phyloP scores from a whole-genome alignment of 2,113 vertebrate species.

The Spilogale gracilis region DNA sequence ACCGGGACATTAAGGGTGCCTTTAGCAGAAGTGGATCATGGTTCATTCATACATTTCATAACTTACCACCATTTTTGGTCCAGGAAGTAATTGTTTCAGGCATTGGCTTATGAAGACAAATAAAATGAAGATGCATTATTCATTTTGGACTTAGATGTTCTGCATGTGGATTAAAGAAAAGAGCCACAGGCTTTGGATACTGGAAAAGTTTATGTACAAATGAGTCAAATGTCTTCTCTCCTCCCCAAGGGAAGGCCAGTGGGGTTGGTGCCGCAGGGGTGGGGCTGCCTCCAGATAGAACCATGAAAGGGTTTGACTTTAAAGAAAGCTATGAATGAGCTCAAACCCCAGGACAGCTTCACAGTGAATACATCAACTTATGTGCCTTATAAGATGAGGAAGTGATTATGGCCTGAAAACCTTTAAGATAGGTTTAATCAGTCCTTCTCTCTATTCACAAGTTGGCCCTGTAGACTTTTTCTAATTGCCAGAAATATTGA shows the following conservation, averaged over 20 bases:
- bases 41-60: not conserved
- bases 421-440: not conserved
- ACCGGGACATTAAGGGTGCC: not conserved
- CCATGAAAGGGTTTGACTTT: not conserved
- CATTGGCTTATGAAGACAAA: not conserved
- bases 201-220: not conserved
- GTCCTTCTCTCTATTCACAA: not conserved
- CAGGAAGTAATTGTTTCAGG: not conserved
- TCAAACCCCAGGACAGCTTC: not conserved
- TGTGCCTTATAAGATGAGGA: not conserved
- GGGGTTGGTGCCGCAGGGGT: not conserved
- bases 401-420: not conserved
- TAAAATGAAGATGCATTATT: not conserved
- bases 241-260: not conserved
- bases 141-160: not conserved
- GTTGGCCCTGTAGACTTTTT: not conserved
- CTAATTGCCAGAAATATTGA: slow-evolving; percentile 8
- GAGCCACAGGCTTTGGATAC: not conserved
- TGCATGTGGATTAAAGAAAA: not conserved
- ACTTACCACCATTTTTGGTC: not conserved
- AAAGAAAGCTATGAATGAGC: not conserved
- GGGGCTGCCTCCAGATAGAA: not conserved
- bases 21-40: not conserved
- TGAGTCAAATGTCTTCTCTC: not conserved
- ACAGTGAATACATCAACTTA: not conserved